Evolutionary conservation across 2,113 vertebrate genomes (phyloP).

Genomic region (Pseudorhombus dupliciocellatus): DNA sequence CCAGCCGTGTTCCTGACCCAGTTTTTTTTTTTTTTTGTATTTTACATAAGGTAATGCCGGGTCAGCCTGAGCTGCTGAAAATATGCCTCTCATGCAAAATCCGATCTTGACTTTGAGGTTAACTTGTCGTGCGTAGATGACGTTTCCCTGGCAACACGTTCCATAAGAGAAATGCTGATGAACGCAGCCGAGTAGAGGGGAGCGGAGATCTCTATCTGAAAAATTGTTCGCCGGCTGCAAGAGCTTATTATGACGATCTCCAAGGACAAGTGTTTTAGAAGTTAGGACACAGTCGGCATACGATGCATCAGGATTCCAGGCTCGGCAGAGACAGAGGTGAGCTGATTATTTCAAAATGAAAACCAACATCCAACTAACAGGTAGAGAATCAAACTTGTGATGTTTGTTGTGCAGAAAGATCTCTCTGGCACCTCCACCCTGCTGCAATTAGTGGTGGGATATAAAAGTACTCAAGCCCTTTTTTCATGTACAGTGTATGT

Average conservation of each 20-base stretch:
- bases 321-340: background rate
- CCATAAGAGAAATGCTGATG: constrained; percentile 51
- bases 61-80: constrained; percentile 28
- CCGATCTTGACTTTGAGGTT: constrained; percentile 59
- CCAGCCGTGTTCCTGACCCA: constrained; percentile 49
- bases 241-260: constrained; percentile 22
- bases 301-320: background rate
- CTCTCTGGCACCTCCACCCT: background rate
- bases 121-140: constrained; percentile 35
- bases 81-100: constrained; percentile 34
- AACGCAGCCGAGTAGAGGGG: constrained; percentile 34
- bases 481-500: too few species aligned
- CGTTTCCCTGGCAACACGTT: constrained; percentile 71
- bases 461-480: too few species aligned
- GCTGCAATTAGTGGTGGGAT: background rate
- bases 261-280: constrained; percentile 7
- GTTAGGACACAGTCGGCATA: constrained; percentile 3
- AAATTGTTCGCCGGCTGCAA: constrained; percentile 35
- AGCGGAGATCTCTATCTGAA: constrained; percentile 36
- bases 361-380: too few species aligned
- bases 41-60: constrained; percentile 38
- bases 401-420: too few species aligned
- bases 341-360: too few species aligned
- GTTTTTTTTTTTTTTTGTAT: constrained; percentile 5
- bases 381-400: background rate